A percentile compares a stretch with the other conserved stretches of the same genome.
Conservation (phyloP, 2,113 vertebrate genomes). For the Cairina moschata region DNA sequence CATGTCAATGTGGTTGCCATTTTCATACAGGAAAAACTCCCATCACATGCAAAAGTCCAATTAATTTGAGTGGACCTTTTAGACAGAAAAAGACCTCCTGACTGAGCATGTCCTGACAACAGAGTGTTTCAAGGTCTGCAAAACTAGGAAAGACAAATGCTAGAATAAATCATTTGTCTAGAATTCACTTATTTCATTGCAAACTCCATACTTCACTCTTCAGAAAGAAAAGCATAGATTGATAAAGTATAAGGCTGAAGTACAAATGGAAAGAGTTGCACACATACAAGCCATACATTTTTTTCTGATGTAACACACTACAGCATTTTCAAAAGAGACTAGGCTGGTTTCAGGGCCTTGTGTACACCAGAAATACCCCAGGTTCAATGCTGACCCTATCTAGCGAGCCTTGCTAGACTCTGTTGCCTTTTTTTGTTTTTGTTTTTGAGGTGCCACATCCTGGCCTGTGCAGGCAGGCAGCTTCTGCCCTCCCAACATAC, state of each 20-base stretch:
- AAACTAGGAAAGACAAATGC: neutral
- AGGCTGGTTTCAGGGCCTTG: neutral
- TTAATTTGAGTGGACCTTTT: neutral
- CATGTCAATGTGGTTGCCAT: neutral
- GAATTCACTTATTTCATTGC: neutral
- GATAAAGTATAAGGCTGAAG: fast-evolving
- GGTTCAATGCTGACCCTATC: neutral
- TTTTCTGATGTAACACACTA: neutral
- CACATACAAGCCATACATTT: neutral
- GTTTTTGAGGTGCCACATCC: too few species aligned
- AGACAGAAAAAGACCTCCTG: neutral
- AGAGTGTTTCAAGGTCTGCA: neutral
- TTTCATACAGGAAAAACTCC: neutral
- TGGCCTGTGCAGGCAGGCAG: neutral
- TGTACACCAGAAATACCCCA: fast-evolving
- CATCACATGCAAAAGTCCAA: neutral
- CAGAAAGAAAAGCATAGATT: neutral
- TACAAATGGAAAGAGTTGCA: neutral
- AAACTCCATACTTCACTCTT: neutral
- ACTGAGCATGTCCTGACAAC: neutral
- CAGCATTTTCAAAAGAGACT: neutral
- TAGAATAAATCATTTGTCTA: neutral
- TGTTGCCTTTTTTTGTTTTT: neutral
- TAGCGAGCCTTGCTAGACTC: neutral
- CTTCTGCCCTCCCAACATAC: neutral